Evolutionary conservation across 1,140 invertebrate genomes (phyloP), one percentile per base, ranked within the genome.

Genomic region (Elysia chlorotica): DNA sequence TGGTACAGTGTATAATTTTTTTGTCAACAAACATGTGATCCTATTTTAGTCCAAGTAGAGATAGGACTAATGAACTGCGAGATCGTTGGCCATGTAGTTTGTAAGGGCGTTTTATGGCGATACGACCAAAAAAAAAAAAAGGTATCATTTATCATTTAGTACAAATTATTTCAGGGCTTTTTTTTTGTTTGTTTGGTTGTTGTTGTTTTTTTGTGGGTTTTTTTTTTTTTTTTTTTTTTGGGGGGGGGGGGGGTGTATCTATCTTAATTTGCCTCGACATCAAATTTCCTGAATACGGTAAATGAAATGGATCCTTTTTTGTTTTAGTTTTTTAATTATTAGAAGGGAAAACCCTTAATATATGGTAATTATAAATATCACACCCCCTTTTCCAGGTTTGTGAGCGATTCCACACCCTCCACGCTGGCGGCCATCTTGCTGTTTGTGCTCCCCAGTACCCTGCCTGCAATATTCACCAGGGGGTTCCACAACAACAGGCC

Each of bases 371-470:
- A n/a, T n/a, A n/a, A n/a, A n/a, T n/a, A n/a, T n/a, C n/a, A n/a
- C n/a, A n/a, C n/a, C n/a, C n/a, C n/a, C n/a, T n/a, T n/a, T 28
- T 10, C n/a, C 77, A 89, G 89, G 38, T 83, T 81, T 57, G 84
- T 89, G 0, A 87, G 87, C 19, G 85, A 86, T 73, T 81, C 82
- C 10, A 80, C 81, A 5, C 81, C 83, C 1, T 82, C 83, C 25
- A 78, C 85, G 19, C 73, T 83, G 6, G 76, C 83, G 23, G 76
- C 78, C 2, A 73, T 79, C 38, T 61, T 81, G 33, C 68, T 86
- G 38, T 85, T 86, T 70, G 73, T 85, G 21, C 75, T 85, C 35
- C 85, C 85, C 0, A 78, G 81, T 1, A 54, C 70, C 30, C 5
- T 79, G 0, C 81, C 81, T 0, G 65, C 65, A 53, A 69, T 77